Conservation (phyloP, 2,888 invertebrate genomes). For the Acholoe squamosa region DNA sequence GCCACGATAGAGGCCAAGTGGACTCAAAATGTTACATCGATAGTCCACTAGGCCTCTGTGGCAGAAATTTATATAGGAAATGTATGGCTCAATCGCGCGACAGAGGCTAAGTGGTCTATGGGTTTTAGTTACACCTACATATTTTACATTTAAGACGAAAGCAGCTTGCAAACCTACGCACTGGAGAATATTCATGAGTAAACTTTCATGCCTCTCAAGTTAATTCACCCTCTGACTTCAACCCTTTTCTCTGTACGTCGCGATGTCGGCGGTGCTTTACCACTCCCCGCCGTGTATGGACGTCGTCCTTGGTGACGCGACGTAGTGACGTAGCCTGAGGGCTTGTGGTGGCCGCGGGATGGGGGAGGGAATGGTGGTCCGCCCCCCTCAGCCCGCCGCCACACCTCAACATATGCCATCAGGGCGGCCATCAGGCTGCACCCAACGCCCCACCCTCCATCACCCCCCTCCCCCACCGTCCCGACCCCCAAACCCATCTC, state of each 20-base stretch:
- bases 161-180: too few species aligned
- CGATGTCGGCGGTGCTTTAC: not conserved
- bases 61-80: too few species aligned
- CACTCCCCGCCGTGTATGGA: not conserved
- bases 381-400: not conserved
- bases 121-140: too few species aligned
- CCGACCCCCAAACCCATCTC: not conserved
- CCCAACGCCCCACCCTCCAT: not conserved
- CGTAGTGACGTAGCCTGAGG: not conserved
- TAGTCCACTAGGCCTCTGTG: too few species aligned
- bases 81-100: too few species aligned
- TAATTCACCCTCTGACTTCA: not conserved
- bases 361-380: not conserved
- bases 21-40: too few species aligned
- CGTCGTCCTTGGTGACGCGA: not conserved
- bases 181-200: too few species aligned
- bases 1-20: too few species aligned
- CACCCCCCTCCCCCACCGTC: not conserved
- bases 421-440: not conserved
- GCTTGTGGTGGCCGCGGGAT: not conserved
- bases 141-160: too few species aligned
- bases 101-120: too few species aligned
- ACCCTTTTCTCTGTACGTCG: not conserved
- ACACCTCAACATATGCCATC: constrained; percentile 21
- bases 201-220: too few species aligned